Evolutionary conservation across 2,113 vertebrate species (phyloP).

Genomic region (Sterna hirundo): DNA sequence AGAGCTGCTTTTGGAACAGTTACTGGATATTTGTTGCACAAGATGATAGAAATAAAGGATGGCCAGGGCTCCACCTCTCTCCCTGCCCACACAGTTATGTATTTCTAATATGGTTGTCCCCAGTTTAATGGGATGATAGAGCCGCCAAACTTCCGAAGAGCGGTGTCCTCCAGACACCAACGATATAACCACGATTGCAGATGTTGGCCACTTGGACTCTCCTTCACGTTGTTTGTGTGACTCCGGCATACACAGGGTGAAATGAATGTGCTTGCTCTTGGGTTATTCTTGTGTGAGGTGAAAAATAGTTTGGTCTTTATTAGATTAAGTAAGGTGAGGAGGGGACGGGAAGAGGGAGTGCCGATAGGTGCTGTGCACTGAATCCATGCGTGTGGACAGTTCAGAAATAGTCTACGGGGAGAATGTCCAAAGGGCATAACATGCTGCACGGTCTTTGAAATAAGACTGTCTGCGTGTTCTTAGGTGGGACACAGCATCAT

Average conservation of each 20-base stretch:
- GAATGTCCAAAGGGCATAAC: neutral
- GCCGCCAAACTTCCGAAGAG: rapidly evolving
- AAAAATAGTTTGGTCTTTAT: neutral
- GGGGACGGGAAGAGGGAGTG: neutral
- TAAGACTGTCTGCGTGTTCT: neutral
- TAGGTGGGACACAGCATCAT: neutral
- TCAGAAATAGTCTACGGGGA: neutral
- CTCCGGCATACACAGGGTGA: neutral
- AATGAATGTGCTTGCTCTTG: neutral
- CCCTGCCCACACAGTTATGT: neutral
- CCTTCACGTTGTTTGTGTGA: neutral
- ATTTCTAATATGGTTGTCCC: neutral
- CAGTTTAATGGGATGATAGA: neutral
- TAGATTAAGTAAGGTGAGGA: neutral
- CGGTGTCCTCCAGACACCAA: neutral
- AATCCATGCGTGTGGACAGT: neutral
- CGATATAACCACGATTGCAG: neutral
- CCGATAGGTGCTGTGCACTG: neutral
- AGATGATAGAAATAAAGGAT: neutral
- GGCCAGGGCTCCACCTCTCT: neutral
- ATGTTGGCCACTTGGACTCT: neutral
- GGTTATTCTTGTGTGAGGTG: neutral
- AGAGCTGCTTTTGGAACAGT: neutral
- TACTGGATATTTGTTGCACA: neutral
- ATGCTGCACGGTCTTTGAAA: neutral